Evolutionary conservation across 2,113 vertebrate genomes (phyloP).

Genomic region (Hyperoodon ampullatus): DNA sequence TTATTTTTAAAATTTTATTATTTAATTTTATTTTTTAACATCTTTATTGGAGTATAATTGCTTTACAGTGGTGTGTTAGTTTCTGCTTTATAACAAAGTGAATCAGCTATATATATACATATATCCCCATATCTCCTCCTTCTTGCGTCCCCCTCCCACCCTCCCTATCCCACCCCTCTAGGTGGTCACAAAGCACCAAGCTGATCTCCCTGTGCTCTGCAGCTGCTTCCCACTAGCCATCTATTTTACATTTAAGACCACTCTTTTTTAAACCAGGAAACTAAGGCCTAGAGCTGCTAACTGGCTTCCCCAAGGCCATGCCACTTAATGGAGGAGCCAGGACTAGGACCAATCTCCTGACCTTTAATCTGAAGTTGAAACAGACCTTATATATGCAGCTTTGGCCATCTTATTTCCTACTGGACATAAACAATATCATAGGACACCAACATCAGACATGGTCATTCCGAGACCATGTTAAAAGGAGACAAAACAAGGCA

Average conservation of each 20-base stretch:
- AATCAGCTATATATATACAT: too few species aligned
- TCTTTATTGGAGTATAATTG: too few species aligned
- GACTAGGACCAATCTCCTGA: not conserved
- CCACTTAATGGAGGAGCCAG: not conserved
- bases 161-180: too few species aligned
- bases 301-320: not conserved
- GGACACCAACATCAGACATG: not conserved
- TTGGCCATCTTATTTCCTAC: not conserved
- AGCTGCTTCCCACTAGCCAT: too few species aligned
- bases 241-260: too few species aligned
- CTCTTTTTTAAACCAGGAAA: not conserved
- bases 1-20: not conserved
- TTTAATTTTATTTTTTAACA: too few species aligned
- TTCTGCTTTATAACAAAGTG: too few species aligned
- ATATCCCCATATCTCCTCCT: too few species aligned
- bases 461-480: not conserved
- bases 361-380: not conserved
- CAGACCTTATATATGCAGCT: not conserved
- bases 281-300: not conserved
- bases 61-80: too few species aligned
- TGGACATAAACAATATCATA: not conserved
- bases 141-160: too few species aligned
- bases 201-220: too few species aligned
- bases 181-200: too few species aligned
- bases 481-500: not conserved